These are phyloP conservation scores for Rhynchonema sp. DNA, from an alignment of 2,888 invertebrate genomes.

Conservation along the genomic window DNA sequence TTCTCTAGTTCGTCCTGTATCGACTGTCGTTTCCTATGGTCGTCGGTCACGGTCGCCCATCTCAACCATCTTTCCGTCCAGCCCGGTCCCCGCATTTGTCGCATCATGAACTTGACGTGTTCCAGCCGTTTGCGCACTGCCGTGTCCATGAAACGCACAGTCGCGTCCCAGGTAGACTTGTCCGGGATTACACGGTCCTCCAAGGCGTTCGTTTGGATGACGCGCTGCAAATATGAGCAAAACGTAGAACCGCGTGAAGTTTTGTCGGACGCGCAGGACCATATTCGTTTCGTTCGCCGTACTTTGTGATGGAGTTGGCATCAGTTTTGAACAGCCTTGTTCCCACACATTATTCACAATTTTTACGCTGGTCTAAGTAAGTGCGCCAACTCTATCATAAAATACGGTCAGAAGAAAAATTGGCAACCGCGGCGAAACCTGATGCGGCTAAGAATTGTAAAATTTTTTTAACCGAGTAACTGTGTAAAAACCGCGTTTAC, in stretches of 20 bases:
- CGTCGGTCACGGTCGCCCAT: neutral
- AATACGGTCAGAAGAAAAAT: no score
- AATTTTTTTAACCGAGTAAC: no score
- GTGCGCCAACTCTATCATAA: no score
- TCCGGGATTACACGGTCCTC: constrained; percentile 69
- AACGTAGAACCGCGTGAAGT: neutral
- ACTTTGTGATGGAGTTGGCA: no score
- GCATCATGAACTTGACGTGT: constrained; percentile 41
- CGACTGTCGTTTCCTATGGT: neutral
- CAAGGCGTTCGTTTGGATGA: constrained; percentile 78
- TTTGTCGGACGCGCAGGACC: no score
- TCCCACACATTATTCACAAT: no score
- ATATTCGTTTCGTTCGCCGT: no score
- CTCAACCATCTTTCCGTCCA: constrained; percentile 29
- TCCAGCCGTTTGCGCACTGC: constrained; percentile 3
- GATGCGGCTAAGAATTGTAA: no score
- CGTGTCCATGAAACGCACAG: constrained; percentile 37
- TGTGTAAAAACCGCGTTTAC: no score
- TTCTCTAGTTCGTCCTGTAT: neutral
- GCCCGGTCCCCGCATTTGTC: constrained; percentile 63
- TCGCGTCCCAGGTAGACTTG: constrained; percentile 76
- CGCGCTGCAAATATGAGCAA: constrained; percentile 46
- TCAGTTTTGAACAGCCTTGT: no score
- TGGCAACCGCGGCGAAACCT: no score
- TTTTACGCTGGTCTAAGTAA: no score